A percentile compares a stretch with the other conserved stretches of the same genome.
Evolutionary conservation across 2,888 invertebrate genomes (phyloP).

Genomic region (Nowickia ferox): DNA sequence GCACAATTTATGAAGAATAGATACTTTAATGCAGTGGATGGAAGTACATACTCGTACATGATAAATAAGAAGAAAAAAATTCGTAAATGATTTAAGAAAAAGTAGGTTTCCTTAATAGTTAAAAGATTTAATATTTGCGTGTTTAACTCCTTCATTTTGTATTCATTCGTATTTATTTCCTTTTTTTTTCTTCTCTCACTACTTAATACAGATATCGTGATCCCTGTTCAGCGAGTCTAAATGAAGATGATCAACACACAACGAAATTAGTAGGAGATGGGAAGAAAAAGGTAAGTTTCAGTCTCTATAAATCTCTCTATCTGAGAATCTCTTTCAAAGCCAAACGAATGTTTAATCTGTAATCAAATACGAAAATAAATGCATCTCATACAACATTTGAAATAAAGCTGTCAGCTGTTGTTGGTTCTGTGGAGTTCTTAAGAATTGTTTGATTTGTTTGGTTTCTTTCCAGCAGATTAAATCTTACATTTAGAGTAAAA

Average conservation of each 20-base stretch:
- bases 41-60: slow-evolving; percentile 6
- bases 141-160: slow-evolving; percentile 51
- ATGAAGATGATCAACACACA: slow-evolving; percentile 95
- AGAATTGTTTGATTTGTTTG: slow-evolving; percentile 8
- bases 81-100: slow-evolving; percentile 32
- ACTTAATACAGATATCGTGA: slow-evolving; percentile 86
- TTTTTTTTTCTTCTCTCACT: slow-evolving; percentile 67
- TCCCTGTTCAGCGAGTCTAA: slow-evolving; percentile 95
- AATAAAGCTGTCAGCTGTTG: slow-evolving; percentile 46
- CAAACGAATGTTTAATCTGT: slow-evolving; percentile 19
- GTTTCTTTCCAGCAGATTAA: background rate
- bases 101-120: slow-evolving; percentile 36
- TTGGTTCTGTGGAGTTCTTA: background rate
- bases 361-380: slow-evolving; percentile 32
- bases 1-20: slow-evolving; percentile 19
- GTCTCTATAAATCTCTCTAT: slow-evolving; percentile 24
- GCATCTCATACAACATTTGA: slow-evolving; percentile 40
- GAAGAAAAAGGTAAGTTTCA: slow-evolving; percentile 89
- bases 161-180: slow-evolving; percentile 37
- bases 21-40: slow-evolving; percentile 43
- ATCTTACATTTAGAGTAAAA: slow-evolving; percentile 11
- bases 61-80: slow-evolving; percentile 3
- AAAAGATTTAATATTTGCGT: slow-evolving; percentile 59
- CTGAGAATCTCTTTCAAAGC: background rate
- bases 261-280: slow-evolving; percentile 94